A percentile compares a stretch with the other conserved stretches of the same genome.
Evolutionary conservation across 2,113 vertebrate species (phyloP).

Genomic region (Laterallus jamaicensis): DNA sequence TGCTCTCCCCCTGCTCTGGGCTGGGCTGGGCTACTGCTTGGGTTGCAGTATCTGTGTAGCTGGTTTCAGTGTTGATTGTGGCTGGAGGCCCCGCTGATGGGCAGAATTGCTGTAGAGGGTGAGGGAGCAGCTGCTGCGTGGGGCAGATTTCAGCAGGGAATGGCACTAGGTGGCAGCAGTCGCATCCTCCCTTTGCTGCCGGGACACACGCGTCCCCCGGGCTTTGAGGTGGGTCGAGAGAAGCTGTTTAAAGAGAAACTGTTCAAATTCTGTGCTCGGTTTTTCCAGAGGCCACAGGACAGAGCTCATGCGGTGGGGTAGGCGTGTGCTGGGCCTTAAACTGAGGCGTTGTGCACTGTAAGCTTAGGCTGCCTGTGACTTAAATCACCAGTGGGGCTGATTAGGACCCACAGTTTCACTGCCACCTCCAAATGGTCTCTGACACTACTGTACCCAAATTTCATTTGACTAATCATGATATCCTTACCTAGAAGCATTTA

Average conservation of each 20-base stretch:
- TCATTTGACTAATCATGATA: not conserved
- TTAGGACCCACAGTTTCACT: not conserved
- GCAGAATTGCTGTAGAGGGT: not conserved
- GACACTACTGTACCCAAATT: not conserved
- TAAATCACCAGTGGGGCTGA: not conserved
- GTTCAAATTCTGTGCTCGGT: not conserved
- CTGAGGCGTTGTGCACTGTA: not conserved
- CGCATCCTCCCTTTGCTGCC: not conserved
- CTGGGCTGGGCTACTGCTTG: not conserved
- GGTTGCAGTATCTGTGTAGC: not conserved
- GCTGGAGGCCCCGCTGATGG: not conserved
- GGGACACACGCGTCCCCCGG: accelerated
- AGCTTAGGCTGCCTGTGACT: not conserved
- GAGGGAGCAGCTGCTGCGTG: not conserved
- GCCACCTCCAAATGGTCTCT: not conserved
- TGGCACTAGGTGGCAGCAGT: constrained; percentile 15
- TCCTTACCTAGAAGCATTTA: not conserved
- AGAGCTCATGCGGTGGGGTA: no score
- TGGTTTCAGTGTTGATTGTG: not conserved
- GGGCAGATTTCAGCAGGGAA: not conserved
- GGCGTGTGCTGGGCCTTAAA: not conserved
- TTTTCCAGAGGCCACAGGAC: not conserved
- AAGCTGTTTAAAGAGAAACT: not conserved
- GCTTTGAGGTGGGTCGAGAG: not conserved
- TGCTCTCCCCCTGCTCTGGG: not conserved